phyloP scores from a whole-genome alignment of 2,113 vertebrate species.

The Ammospiza caudacuta region DNA sequence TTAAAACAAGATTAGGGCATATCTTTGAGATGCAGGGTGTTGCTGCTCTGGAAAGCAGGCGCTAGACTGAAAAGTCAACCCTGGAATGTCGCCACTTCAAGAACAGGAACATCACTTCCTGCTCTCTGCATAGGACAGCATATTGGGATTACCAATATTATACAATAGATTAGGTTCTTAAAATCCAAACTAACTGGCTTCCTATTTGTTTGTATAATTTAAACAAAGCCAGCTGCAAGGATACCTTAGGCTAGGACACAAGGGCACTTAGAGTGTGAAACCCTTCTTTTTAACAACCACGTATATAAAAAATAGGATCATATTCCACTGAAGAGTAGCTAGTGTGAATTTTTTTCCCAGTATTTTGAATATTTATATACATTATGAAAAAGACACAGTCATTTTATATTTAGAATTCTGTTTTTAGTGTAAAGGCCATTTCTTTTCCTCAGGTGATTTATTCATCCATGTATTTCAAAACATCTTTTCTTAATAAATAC shows the following conservation, averaged over 20 bases:
- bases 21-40: background rate
- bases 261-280: background rate
- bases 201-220: background rate
- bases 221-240: background rate
- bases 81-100: background rate
- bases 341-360: background rate
- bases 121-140: background rate
- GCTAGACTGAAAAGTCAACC: background rate
- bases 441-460: background rate
- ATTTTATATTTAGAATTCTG: background rate
- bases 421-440: background rate
- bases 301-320: background rate
- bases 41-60: background rate
- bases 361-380: background rate
- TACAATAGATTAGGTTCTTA: background rate
- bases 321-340: background rate
- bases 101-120: background rate
- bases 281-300: background rate
- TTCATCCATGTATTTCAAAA: background rate
- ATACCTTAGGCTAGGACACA: fast-evolving
- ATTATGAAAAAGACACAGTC: background rate
- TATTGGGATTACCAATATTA: background rate
- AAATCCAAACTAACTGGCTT: background rate
- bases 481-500: background rate
- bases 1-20: background rate